Evolutionary conservation across 1,140 invertebrate genomes (phyloP).

Genomic region (Drosophila guanche): DNA sequence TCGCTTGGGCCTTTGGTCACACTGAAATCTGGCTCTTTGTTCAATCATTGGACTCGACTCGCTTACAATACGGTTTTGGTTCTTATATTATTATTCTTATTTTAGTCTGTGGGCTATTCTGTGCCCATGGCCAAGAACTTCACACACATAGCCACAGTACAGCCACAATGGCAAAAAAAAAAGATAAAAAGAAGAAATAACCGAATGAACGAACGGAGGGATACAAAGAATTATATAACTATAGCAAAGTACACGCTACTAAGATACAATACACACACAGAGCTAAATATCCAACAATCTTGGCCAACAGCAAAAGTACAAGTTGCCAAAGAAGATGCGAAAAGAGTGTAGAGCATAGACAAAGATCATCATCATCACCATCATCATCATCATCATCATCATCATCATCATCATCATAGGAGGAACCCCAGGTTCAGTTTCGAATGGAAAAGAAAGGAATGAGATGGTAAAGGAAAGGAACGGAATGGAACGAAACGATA

Average conservation of each 20-base stretch:
- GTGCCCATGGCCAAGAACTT: slow-evolving; percentile 78
- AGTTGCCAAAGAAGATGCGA: slow-evolving; percentile 43
- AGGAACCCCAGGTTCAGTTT: background rate
- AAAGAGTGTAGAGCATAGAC: slow-evolving; percentile 26
- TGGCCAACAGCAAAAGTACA: slow-evolving; percentile 62
- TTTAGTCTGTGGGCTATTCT: slow-evolving; percentile 38
- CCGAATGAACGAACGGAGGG: slow-evolving; percentile 7
- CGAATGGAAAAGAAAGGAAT: background rate
- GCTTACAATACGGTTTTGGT: slow-evolving; percentile 28
- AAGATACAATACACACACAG: slow-evolving; percentile 42
- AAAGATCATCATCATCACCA: slow-evolving; percentile 25
- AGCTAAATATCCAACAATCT: slow-evolving; percentile 18
- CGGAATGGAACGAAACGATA: background rate
- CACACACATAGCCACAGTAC: slow-evolving; percentile 68
- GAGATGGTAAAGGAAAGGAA: background rate
- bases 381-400: slow-evolving; percentile 24
- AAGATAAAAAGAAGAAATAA: slow-evolving; percentile 24
- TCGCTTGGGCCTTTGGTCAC: slow-evolving; percentile 20
- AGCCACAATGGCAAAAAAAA: slow-evolving; percentile 22
- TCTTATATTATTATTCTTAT: slow-evolving; percentile 22
- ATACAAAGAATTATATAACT: slow-evolving; percentile 54
- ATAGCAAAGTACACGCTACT: slow-evolving; percentile 46
- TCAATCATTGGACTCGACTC: slow-evolving; percentile 27
- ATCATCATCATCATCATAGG: slow-evolving; percentile 17
- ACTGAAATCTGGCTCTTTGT: slow-evolving; percentile 37